Evolutionary conservation across 2,113 vertebrate species (phyloP).

Genomic region (Phasianus colchicus): DNA sequence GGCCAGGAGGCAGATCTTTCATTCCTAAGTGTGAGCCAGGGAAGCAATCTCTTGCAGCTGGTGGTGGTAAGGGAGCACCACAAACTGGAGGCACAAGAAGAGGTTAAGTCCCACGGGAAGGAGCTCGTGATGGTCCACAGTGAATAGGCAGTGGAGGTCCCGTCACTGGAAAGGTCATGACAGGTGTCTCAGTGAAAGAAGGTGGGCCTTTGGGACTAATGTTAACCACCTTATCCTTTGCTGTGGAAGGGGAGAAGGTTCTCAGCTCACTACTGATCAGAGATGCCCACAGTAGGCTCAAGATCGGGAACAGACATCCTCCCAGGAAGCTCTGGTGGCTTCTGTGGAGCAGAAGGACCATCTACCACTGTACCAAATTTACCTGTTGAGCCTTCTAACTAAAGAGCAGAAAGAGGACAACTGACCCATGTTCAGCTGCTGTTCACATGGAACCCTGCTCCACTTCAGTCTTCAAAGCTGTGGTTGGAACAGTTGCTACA

Average conservation of each 20-base stretch:
- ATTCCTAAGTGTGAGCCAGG: constrained; percentile 70
- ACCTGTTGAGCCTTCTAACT: no score
- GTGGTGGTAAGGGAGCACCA: constrained; percentile 70
- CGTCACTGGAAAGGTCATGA: constrained; percentile 78
- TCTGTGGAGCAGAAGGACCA: no score
- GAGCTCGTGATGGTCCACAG: constrained; percentile 78
- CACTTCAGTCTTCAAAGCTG: no score
- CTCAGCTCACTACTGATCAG: no score
- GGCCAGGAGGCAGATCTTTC: constrained; percentile 78
- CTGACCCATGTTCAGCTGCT: no score
- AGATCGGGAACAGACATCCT: no score
- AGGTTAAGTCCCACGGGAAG: constrained; percentile 75
- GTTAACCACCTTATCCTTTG: constrained; percentile 31
- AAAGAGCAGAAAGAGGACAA: no score
- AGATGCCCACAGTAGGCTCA: no score
- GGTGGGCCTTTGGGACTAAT: constrained; percentile 81
- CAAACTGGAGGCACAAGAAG: constrained; percentile 76
- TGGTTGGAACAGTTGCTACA: background rate
- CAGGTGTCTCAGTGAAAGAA: constrained; percentile 83
- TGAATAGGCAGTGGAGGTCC: constrained; percentile 71
- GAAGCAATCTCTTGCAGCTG: constrained; percentile 74
- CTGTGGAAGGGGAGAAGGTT: no score
- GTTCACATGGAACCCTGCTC: no score
- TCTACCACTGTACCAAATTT: no score
- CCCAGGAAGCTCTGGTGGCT: no score